Base-by-base conservation (phyloP, 2,113 vertebrate species). In the Hippocampus abdominalis region DNA sequence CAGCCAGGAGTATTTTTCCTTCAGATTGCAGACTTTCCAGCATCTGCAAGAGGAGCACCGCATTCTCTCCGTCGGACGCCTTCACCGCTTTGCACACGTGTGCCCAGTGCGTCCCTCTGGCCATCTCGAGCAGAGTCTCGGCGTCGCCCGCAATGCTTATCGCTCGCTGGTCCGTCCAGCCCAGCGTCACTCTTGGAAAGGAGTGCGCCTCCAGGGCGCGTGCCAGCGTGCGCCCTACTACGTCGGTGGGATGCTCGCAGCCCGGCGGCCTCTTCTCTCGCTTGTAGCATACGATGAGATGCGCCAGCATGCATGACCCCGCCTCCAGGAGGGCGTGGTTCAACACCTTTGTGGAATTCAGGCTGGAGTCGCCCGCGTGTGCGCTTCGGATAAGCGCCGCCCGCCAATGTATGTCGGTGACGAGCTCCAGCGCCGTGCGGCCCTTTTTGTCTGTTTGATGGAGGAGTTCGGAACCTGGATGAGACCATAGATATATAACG, bases 381-480 rank as follows among this genome's bases (percentile, higher is more conserved):
- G 94, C 92, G 51, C 93, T 69, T 20, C 69, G 86, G 71, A 93
- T 62, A 53, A 97, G 93, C 85, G 94, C 92, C 78, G 94, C 90
- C 67, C 91, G 93, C 74, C 91, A 71, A 62, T 76, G 51, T 7
- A 71, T 8, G 0, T 87, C 85, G 8, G 89, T 65, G 36, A 95
- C 78, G 75, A 92, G 88, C 86, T 98, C 94, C 87, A 98, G 87
- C 1, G 94, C 90, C 3, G 91, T 75, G 27, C 80, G 89, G 10
- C 93, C 93, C 0, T 72, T 7, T 60, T 66, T 65, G 74, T 94
- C 92, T 15, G 81, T 92, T 71, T 94, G 92, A 77, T 91, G 90
- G 49, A 98, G 88, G 77, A 98, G 92, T 64, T 80, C 63, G 16
- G 94, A 92, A 74, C 97, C 97, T 99, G 87, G 62, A 89, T 71